Conservation (phyloP, 2,113 vertebrate genomes). For the Brachyistius frenatus region DNA sequence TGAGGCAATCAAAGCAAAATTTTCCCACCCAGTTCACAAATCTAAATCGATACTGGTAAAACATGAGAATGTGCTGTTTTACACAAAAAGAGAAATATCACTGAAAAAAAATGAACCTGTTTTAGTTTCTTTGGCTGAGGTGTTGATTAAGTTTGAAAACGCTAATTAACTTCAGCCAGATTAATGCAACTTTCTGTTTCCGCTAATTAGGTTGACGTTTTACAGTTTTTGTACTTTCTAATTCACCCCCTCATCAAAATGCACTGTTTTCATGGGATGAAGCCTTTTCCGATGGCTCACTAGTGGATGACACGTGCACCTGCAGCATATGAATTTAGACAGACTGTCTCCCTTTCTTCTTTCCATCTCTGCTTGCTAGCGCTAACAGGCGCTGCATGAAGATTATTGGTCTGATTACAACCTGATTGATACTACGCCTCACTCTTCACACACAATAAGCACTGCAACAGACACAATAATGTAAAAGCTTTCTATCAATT, state of each 20-base stretch:
- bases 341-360: conserved; percentile 23
- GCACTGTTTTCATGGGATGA: conserved; percentile 13
- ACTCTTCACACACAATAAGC: conserved; percentile 46
- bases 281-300: not conserved
- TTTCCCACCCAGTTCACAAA: conserved; percentile 32
- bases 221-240: conserved; percentile 49
- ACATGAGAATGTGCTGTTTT: conserved; percentile 18
- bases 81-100: not conserved
- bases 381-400: conserved; percentile 28
- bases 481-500: conserved; percentile 76
- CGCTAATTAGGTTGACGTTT: conserved; percentile 62
- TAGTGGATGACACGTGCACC: conserved; percentile 59
- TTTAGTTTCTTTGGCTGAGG: conserved; percentile 33
- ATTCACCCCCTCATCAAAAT: conserved; percentile 44
- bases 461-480: conserved; percentile 64
- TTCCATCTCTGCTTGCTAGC: conserved; percentile 18
- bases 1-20: conserved; percentile 49
- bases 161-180: conserved; percentile 59
- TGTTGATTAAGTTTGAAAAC: conserved; percentile 55
- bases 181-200: conserved; percentile 56
- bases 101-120: not conserved
- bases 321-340: conserved; percentile 22
- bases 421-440: conserved; percentile 43
- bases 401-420: conserved; percentile 54
- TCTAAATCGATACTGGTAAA: conserved; percentile 2